These are phyloP conservation scores for Todus mexicanus DNA, from an alignment of 2,797 vertebrate species.

Conservation along the genomic window DNA sequence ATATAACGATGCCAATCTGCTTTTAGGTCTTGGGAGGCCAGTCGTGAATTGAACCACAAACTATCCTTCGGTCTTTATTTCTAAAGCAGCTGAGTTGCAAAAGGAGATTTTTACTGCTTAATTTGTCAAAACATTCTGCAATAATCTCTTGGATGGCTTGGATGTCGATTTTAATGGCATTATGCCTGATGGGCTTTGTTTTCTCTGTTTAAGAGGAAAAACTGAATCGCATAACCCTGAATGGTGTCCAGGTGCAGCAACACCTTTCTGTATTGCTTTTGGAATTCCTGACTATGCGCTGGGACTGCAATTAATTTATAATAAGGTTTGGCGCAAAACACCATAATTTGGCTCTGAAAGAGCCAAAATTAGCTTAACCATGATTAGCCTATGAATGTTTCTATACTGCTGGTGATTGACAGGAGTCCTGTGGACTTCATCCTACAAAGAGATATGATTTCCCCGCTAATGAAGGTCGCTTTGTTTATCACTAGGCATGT, in stretches of 20 bases:
- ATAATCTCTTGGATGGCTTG: neutral
- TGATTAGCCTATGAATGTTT: slow-evolving; percentile 64
- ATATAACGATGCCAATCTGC: neutral
- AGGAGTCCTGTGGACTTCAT: neutral
- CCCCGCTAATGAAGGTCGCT: slow-evolving; percentile 4
- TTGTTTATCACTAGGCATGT: slow-evolving; percentile 21
- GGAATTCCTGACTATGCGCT: slow-evolving; percentile 24
- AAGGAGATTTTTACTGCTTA: neutral
- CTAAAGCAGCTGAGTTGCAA: neutral
- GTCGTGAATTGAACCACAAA: neutral
- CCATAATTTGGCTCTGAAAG: slow-evolving; percentile 50
- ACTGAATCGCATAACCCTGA: slow-evolving; percentile 8
- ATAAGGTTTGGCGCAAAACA: slow-evolving; percentile 52
- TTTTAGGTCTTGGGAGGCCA: neutral
- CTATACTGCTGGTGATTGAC: slow-evolving; percentile 34
- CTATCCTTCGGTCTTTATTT: neutral
- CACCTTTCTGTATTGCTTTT: slow-evolving; percentile 52
- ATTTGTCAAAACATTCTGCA: neutral
- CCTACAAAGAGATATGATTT: slow-evolving; percentile 11
- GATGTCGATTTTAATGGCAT: slow-evolving; percentile 1
- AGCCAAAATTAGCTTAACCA: slow-evolving; percentile 53
- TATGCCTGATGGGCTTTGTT: slow-evolving; percentile 6
- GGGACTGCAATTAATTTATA: slow-evolving; percentile 56
- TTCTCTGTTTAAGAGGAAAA: neutral
- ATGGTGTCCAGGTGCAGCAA: slow-evolving; percentile 60